Base-by-base conservation (phyloP, 2,797 vertebrate genomes). In the Hemibagrus guttatus region DNA sequence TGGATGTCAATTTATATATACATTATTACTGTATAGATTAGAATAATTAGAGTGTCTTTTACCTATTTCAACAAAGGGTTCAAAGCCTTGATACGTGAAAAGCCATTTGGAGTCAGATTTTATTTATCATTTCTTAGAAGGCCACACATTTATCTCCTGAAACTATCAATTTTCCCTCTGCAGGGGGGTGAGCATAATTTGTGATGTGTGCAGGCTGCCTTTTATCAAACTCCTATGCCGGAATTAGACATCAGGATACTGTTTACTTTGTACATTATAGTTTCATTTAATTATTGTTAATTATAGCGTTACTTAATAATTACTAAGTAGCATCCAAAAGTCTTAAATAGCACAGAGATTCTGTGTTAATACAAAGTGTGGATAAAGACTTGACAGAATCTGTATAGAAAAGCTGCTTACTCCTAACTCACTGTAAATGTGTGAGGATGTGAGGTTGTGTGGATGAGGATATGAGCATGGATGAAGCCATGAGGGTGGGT, bases 121-220 rank as follows among this genome's bases (percentile, higher is more conserved):
- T 46, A 42, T 46, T 46, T 13, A 14, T 61, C 5, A 49, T n/a
- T 63, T 46, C 39, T 46, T 46, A 63, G 17, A 7, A 46, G 16
- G 14, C 79, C 35, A 28, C 39, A 42, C 39, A 28, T 81, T 16
- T 42, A 61, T 59, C 59, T 81, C 14, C 3, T 81, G 59, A 46
- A 61, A 80, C 78, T 80, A n/a, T n/a, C 23, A 63, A 28, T 81
- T 81, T 61, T n/a, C 23, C 35, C 23, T 46, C 23, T 81, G 39
- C 19, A 14, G 21, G 31, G 76, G 54, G 28, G 4, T 42, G 56
- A 61, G 54, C 19, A 79, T 59, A 58, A 79, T 59, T 35, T 79
- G 54, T 58, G 19, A 58, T 16, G 19, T 79, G 54, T 54, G 19
- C 76, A 35, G 54, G 19, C 31, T 79, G 31, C 19, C 23, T 61